Base-by-base conservation (phyloP, 2,113 vertebrate species). In the Vulpes lagopus region DNA sequence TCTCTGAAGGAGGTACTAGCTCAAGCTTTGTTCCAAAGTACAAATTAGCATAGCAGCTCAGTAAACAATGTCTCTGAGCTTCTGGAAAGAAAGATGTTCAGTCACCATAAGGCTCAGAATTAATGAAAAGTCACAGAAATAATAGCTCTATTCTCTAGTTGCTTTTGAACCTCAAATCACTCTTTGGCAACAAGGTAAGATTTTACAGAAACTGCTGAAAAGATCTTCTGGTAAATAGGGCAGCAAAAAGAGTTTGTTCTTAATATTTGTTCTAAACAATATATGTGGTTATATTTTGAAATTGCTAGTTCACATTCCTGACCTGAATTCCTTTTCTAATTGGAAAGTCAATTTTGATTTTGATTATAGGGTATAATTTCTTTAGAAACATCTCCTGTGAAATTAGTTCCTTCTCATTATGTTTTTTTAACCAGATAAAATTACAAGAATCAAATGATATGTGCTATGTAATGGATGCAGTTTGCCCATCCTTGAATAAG, bases 111-210 rank as follows among this genome's bases (percentile, higher is more conserved):
- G 93, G 95, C 65, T 82, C 88, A 96, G 91, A 95, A 96, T 97
- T 92, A 96, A 97, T 97, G 95, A 96, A 96, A 97, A 98, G 96
- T 98, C 94, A 95, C 81, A 82, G 92, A 97, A 97, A 98, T 97
- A 97, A 97, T 95, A 89, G 97, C 43, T 82, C 90, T 91, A 95
- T 96, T 96, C 84, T 97, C 57, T 71, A 78, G 84, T 91, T 91
- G 95, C 95, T 96, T 97, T 97, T 97, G 94, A 97, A 96, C 69
- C 49, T 97, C 95, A 73, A 89, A 92, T 88, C 84, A 91, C 53
- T 92, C 87, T 87, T 96, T 97, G 96, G 91, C 96, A 97, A 96
- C 76, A 98, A 94, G 92, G 94, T 97, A 93, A 96, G 78, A 96
- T 95, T 82, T 96, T 95, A 96, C 71, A 97, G 92, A 97, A 96